phyloP scores from a whole-genome alignment of 53 echinoderm and acorn worm species.

The Arbacia lixula region DNA sequence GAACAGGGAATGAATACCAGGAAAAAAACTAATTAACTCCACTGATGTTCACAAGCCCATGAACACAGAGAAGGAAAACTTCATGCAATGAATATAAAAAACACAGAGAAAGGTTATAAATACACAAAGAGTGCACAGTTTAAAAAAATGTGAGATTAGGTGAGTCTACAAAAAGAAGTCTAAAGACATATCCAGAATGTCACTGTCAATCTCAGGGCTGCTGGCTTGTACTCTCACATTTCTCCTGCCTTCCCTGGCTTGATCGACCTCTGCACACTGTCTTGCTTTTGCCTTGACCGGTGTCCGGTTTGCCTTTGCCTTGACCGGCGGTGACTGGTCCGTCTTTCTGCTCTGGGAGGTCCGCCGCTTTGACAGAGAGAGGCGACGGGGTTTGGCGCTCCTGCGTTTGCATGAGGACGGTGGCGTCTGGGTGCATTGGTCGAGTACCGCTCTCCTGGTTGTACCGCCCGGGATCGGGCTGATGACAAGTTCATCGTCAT shows the following conservation, averaged over 20 bases:
- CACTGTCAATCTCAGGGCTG: constrained; percentile 42
- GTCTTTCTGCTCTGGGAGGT: background rate
- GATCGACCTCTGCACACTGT: constrained; percentile 19
- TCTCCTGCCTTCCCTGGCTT: constrained; percentile 19
- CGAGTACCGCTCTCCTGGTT: background rate
- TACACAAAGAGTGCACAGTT: too few relatives aligned
- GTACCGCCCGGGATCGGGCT: constrained; percentile 9
- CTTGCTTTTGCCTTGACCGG: background rate
- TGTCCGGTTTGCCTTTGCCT: background rate
- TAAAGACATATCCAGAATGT: constrained; percentile 39
- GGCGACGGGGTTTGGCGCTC: background rate
- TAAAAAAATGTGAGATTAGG: too few relatives aligned
- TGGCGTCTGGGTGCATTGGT: constrained; percentile 52
- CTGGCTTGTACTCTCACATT: constrained; percentile 23
- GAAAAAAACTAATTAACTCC: too few relatives aligned
- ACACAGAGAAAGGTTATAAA: too few relatives aligned
- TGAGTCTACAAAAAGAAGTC: constrained; percentile 35
- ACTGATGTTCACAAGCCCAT: too few relatives aligned
- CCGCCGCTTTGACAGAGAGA: background rate
- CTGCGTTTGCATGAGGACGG: constrained; percentile 7
- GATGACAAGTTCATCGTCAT: constrained; percentile 24
- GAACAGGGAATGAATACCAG: too few relatives aligned
- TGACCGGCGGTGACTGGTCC: background rate
- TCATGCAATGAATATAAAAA: too few relatives aligned
- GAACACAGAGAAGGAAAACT: too few relatives aligned